Conservation (phyloP, 1,140 invertebrate genomes). For the Adoxophyes honmai region DNA sequence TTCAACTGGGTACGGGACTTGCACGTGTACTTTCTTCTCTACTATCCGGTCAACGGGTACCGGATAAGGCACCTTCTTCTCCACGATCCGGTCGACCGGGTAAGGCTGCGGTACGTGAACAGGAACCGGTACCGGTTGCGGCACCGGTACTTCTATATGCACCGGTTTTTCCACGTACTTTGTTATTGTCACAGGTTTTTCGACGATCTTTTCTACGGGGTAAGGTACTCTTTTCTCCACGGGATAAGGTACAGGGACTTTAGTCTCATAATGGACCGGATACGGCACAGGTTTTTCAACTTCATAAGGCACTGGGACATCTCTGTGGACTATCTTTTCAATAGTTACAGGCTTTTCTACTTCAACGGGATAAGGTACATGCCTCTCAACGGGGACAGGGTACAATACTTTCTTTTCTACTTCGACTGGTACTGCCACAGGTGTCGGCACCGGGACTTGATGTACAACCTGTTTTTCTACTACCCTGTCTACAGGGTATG, state of each 20-base stretch:
- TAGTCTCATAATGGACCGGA: constrained; percentile 58
- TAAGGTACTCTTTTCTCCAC: constrained; percentile 66
- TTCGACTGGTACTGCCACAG: constrained; percentile 50
- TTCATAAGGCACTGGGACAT: constrained; percentile 57
- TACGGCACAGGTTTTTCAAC: constrained; percentile 62
- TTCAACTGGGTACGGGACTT: constrained; percentile 77
- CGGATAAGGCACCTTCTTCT: constrained; percentile 77
- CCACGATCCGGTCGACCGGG: constrained; percentile 76
- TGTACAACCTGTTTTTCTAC: constrained; percentile 69
- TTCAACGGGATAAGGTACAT: constrained; percentile 71
- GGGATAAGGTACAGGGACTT: constrained; percentile 63
- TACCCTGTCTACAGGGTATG: constrained; percentile 78
- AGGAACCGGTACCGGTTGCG: constrained; percentile 68
- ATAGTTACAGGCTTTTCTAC: constrained; percentile 62
- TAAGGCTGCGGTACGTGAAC: constrained; percentile 67
- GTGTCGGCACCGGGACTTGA: constrained; percentile 56
- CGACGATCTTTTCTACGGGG: constrained; percentile 77
- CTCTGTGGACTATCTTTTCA: constrained; percentile 55
- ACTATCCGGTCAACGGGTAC: constrained; percentile 75
- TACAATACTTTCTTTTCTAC: constrained; percentile 62
- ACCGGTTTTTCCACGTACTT: constrained; percentile 77
- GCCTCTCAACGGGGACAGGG: constrained; percentile 65
- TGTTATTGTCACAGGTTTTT: constrained; percentile 78
- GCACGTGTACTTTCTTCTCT: constrained; percentile 72
- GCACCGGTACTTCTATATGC: constrained; percentile 74